Conservation (phyloP, 1,140 invertebrate species). For the Lepidostoma basale region DNA sequence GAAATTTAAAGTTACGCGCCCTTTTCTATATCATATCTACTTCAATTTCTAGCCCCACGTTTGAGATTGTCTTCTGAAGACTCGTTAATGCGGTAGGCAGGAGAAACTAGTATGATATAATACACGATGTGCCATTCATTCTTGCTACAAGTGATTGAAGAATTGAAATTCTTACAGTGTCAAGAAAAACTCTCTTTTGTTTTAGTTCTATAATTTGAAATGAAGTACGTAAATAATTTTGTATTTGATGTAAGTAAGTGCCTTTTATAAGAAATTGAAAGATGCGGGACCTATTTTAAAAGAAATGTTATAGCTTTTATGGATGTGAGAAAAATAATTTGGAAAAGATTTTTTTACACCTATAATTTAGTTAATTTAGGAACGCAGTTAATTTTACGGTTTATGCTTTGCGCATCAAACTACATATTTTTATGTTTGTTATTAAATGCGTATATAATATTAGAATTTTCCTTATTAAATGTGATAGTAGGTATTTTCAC, state of each 20-base stretch:
- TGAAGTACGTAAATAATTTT: too few relatives aligned
- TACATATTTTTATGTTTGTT: too few relatives aligned
- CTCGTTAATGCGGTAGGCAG: slow-evolving; percentile 13
- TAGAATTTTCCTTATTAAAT: too few relatives aligned
- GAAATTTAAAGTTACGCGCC: background rate
- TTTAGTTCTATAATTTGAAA: background rate
- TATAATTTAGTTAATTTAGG: too few relatives aligned
- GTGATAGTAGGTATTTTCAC: too few relatives aligned
- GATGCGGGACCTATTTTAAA: slow-evolving; percentile 26
- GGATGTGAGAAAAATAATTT: too few relatives aligned
- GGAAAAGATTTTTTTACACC: too few relatives aligned
- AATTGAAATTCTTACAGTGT: slow-evolving; percentile 1
- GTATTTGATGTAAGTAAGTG: slow-evolving; percentile 40
- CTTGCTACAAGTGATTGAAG: background rate
- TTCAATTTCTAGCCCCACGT: slow-evolving; percentile 4
- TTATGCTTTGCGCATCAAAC: too few relatives aligned
- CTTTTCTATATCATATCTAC: slow-evolving; percentile 27
- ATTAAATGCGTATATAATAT: too few relatives aligned
- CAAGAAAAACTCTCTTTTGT: background rate
- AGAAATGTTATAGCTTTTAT: too few relatives aligned
- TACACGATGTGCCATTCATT: slow-evolving; percentile 7
- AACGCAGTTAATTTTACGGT: too few relatives aligned
- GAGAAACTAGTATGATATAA: background rate
- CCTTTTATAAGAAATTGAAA: slow-evolving; percentile 35
- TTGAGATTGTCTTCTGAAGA: slow-evolving; percentile 24